A percentile compares a stretch with the other conserved stretches of the same genome.
Evolutionary conservation across 2,888 invertebrate genomes (phyloP).

Genomic region (Philereme vetulata): DNA sequence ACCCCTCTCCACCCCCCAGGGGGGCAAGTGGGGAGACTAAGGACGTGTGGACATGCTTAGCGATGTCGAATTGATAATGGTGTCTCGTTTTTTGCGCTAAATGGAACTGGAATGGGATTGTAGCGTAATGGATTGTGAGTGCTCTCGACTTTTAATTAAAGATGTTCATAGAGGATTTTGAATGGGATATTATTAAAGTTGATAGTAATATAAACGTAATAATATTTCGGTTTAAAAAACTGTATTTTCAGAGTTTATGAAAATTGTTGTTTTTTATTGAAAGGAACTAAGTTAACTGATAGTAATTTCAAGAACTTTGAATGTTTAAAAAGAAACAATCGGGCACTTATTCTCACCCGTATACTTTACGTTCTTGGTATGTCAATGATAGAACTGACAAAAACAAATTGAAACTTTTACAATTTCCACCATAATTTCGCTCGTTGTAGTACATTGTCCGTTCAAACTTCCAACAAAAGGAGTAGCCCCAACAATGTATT

Average conservation of each 20-base stretch:
- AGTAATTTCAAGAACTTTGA: too few relatives aligned
- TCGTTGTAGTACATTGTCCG: conserved; percentile 17
- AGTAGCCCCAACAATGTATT: conserved; percentile 36
- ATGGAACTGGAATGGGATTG: conserved; percentile 42
- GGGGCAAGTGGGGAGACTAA: conserved; percentile 37
- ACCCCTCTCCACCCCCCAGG: conserved; percentile 43
- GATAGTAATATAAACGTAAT: neutral
- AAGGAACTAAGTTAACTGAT: too few relatives aligned
- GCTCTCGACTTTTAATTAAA: conserved; percentile 40
- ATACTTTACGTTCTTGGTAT: too few relatives aligned
- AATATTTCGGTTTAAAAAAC: too few relatives aligned
- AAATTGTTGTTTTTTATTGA: too few relatives aligned
- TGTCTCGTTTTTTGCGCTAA: conserved; percentile 55
- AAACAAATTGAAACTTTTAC: neutral
- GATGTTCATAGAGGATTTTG: conserved; percentile 16
- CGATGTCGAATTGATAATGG: conserved; percentile 74
- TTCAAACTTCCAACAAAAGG: conserved; percentile 18
- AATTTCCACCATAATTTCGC: conserved; percentile 3
- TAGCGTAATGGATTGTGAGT: conserved; percentile 43
- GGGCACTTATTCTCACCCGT: too few relatives aligned
- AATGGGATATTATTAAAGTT: conserved; percentile 14
- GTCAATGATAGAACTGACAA: neutral
- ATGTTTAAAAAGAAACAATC: too few relatives aligned
- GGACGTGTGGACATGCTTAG: conserved; percentile 74
- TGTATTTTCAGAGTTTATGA: too few relatives aligned